Percentiles rank a stretch among this genome's conserved stretches.
These are phyloP conservation scores for Dufourea novaeangliae DNA, from an alignment of 1,140 invertebrate genomes.

Conservation along the genomic window DNA sequence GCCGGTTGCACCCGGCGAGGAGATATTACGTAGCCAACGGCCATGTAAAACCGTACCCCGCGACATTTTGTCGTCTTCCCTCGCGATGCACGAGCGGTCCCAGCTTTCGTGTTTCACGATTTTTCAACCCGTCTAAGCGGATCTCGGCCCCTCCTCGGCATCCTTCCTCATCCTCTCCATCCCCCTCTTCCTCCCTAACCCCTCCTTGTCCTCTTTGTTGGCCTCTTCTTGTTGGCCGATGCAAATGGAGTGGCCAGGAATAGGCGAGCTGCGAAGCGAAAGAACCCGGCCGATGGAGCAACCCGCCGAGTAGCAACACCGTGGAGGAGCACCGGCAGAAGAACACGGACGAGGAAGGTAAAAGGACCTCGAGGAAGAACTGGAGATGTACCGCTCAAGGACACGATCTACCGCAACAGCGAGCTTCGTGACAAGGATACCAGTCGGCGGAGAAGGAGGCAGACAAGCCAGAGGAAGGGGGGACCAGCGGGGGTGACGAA, in stretches of 20 bases:
- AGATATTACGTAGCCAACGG: conserved; percentile 48
- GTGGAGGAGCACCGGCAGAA: no score
- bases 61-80: conserved; percentile 48
- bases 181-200: no score
- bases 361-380: conserved; percentile 41
- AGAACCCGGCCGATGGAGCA: background rate
- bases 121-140: conserved; percentile 44
- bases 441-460: conserved; percentile 6
- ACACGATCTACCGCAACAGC: conserved; percentile 68
- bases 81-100: conserved; percentile 48
- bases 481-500: background rate
- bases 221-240: conserved; percentile 37
- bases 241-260: conserved; percentile 53
- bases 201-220: no score
- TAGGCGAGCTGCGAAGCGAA: conserved; percentile 26
- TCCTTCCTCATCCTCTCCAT: background rate
- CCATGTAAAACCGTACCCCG: conserved; percentile 39
- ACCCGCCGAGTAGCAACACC: no score
- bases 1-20: conserved; percentile 6
- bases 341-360: conserved; percentile 9
- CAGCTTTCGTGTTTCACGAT: conserved; percentile 48
- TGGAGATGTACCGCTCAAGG: conserved; percentile 64
- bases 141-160: conserved; percentile 30
- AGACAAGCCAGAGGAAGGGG: conserved; percentile 17
- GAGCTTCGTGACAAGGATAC: conserved; percentile 65